phyloP scores from a whole-genome alignment of 2,797 vertebrate genomes.

The Phoxinus dragarum region DNA sequence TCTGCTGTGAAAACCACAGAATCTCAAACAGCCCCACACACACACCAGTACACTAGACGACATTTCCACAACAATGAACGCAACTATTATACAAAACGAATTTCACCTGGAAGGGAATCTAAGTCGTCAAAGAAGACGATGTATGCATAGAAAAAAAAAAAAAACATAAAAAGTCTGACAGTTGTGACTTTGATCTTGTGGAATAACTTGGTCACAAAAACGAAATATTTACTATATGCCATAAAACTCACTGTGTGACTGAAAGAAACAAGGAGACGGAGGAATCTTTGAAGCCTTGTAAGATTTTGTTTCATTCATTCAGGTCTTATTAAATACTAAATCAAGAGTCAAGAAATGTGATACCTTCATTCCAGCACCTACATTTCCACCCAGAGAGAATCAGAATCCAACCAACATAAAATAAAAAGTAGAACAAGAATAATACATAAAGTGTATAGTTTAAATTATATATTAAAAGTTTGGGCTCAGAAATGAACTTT shows the following conservation, averaged over 20 bases:
- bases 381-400: neutral
- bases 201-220: slow-evolving; percentile 16
- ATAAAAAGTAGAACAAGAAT: neutral
- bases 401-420: neutral
- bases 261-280: neutral
- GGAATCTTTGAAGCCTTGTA: slow-evolving; percentile 10
- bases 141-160: neutral
- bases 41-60: neutral
- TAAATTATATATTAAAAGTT: neutral
- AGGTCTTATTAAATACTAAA: slow-evolving; percentile 28
- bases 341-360: neutral
- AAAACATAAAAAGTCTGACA: neutral
- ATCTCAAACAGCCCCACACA: slow-evolving; percentile 21
- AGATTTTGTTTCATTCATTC: slow-evolving; percentile 6
- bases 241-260: slow-evolving; percentile 7
- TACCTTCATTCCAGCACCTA: neutral
- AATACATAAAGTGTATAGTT: neutral
- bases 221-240: neutral
- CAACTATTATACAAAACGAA: neutral
- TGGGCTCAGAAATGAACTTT: neutral
- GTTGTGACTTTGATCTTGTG: slow-evolving; percentile 16
- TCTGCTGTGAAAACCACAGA: slow-evolving; percentile 39
- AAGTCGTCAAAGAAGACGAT: neutral
- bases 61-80: neutral
- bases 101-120: neutral